Evolutionary conservation across 2,797 vertebrate species (phyloP).

Genomic region (Mus minutoides): DNA sequence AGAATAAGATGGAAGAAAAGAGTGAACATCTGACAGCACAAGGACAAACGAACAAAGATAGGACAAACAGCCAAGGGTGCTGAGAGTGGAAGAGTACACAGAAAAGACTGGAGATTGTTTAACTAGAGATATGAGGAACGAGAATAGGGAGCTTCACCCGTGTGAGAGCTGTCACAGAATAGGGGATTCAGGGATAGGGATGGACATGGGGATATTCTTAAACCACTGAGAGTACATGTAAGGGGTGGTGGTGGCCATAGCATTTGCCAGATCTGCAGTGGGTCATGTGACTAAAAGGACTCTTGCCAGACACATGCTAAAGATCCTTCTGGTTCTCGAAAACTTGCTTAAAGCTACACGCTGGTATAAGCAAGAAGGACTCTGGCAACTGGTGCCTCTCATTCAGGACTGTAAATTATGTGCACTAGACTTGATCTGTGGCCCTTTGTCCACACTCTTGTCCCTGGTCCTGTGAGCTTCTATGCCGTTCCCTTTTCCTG

Average conservation of each 20-base stretch:
- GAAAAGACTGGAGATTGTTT: accelerated
- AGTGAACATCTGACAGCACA: not conserved
- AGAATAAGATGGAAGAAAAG: not conserved
- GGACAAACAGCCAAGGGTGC: not conserved
- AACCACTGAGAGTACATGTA: not conserved
- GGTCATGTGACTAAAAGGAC: not conserved
- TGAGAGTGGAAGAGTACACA: not conserved
- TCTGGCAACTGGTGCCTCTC: not conserved
- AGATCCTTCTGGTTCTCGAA: not conserved
- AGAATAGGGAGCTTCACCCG: not conserved
- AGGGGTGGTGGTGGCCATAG: not conserved
- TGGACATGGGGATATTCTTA: not conserved
- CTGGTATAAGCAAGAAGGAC: not conserved
- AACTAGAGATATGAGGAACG: not conserved
- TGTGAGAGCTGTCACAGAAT: not conserved
- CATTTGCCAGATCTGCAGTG: not conserved
- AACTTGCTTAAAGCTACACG: not conserved
- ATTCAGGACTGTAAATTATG: not conserved
- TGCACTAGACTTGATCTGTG: not conserved
- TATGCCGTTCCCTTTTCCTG: not conserved
- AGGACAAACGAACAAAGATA: not conserved
- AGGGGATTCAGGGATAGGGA: not conserved
- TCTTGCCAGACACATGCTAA: not conserved
- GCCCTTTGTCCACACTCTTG: not conserved
- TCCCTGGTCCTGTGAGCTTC: not conserved